Evolutionary conservation across 2,797 vertebrate genomes (phyloP).

Genomic region (Cygnus olor): DNA sequence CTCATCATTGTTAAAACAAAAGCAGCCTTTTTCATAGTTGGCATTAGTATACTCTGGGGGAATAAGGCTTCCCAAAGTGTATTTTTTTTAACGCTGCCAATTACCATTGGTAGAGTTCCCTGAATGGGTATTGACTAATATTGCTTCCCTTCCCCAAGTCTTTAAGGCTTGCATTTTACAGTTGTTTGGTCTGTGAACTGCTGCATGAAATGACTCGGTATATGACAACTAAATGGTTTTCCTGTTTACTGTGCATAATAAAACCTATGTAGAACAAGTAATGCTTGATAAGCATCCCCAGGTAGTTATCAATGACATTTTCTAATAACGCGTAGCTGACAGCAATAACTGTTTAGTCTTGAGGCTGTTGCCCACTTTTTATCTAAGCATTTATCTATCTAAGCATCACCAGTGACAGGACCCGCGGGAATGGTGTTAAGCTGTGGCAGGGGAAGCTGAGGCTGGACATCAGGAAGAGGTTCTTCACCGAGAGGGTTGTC

Average conservation of each 20-base stretch:
- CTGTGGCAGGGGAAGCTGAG: no score
- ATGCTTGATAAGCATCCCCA: not conserved
- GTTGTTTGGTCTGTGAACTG: not conserved
- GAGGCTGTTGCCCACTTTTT: not conserved
- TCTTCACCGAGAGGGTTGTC: no score
- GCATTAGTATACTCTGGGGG: not conserved
- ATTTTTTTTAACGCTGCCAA: not conserved
- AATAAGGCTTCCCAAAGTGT: not conserved
- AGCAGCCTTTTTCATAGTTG: not conserved
- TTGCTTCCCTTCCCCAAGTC: not conserved
- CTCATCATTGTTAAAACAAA: not conserved
- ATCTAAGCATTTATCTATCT: no score
- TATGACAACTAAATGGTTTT: rapidly evolving
- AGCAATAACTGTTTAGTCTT: not conserved
- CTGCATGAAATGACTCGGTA: not conserved
- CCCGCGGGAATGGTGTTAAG: no score
- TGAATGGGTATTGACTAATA: not conserved
- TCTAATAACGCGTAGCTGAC: not conserved
- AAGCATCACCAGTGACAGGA: no score
- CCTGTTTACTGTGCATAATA: rapidly evolving
- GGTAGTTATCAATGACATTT: not conserved
- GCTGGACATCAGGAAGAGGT: no score
- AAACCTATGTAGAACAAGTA: not conserved
- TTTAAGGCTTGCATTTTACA: not conserved
- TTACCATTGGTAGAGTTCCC: not conserved